Evolutionary conservation across 2,888 invertebrate species (phyloP), one percentile per base, ranked within the genome.

Genomic region (Sarcophaga carnaria): DNA sequence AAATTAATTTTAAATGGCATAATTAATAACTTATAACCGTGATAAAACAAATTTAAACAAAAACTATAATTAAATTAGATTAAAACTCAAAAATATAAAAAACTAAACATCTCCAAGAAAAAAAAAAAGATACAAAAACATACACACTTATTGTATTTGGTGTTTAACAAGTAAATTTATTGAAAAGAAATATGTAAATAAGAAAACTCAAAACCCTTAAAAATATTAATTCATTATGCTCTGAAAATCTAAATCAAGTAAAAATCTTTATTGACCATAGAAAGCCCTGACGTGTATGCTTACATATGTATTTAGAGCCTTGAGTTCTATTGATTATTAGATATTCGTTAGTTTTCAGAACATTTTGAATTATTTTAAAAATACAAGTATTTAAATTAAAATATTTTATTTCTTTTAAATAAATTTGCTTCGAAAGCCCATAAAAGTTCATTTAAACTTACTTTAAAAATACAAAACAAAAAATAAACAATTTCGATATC

Each of bases 1-100:
- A 69, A 45, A 67, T 6, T 76, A 78, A 80, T 76, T 76, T 83
- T 80, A 72, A 86, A 76, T 83, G 63, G 59, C 74, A 81, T 76
- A 70, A 67, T 75, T 71, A 54, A 59, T 72, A 77, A 60, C 63
- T 74, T 75, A 83, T 86, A 86, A 71, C 75, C 82, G 86, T 86
- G 86, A 86, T 86, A 86, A 86, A 71, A 79, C 47, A 67, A 62
- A 59, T 54, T 37, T 49, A 78, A 66, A 66, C 59, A 72, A 63
- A 85, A 63, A 84, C 59, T 49, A 64, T 4, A 64, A 77, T n/a
- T 66, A 27, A 80, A 54, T 59, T 75, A 75, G 70, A 49, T 77
- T 70, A 69, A 80, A 54, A n/a, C 54, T 62, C 12, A 71, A 72
- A 70, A 72, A 70, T 63, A 66, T 10, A 66, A 67, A 66, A 45